Base-by-base conservation (phyloP, 2,113 vertebrate genomes). In the Tursiops truncatus region DNA sequence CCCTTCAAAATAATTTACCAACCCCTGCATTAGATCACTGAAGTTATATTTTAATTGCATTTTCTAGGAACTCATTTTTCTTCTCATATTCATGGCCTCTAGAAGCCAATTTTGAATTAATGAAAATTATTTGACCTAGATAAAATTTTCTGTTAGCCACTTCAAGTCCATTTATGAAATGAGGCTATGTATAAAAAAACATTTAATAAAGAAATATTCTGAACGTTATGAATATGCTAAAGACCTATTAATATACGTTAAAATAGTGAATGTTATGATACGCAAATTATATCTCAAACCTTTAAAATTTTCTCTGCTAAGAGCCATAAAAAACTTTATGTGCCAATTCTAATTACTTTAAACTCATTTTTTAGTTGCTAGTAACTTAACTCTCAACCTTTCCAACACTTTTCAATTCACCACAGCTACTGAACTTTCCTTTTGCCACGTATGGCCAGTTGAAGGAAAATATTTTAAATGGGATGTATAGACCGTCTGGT, bases 41-140 rank as follows among this genome's bases (percentile, higher is more conserved):
- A 80, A 70, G n/a, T 81, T 96, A 17, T 58, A 80, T 36, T 77
- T 94, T 93, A 96, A 80, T 41, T 79, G 47, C 44, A 94, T 79
- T 92, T 95, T 73, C 18, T 62, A 95, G 36, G n/a, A 83, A 53
- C 28, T 63, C 74, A 15, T 89, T 83, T 83, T 89, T 62, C 65
- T 83, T 84, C 38, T 92, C 90, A 76, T 3, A 79, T 47, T 70
- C 23, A 80, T 81, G 65, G 13, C 15, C 41, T 92, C 53, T 28
- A 88, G 65, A 94, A 71, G 21, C 26, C 87, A 94, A 33, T 33
- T 65, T 26, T 50, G 13, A 96, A 91, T 73, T 89, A 81, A 80
- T 38, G 56, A 62, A 77, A 92, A 92, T 74, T 2, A 76, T 81
- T 68, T 88, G 53, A 80, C 38, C 25, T 50, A 92, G 28, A 67